Percentiles rank a stretch among this genome's conserved stretches.
Conservation (phyloP, 2,888 invertebrate species). For the Axea sp. region DNA sequence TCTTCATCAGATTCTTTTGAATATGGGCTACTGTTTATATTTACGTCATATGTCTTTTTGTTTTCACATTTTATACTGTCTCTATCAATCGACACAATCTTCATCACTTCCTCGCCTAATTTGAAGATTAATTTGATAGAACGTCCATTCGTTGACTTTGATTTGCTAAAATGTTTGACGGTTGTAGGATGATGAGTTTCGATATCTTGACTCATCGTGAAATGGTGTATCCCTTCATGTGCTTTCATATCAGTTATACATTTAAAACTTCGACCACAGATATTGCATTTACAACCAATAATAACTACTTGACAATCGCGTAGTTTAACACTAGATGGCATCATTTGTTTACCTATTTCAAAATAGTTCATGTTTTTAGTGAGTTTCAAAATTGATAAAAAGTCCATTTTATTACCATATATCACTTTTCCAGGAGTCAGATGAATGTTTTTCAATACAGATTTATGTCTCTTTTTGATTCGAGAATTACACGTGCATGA, state of each 20-base stretch:
- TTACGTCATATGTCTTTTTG: background rate
- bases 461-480: too few relatives aligned
- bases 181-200: too few relatives aligned
- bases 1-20: background rate
- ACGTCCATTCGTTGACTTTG: background rate
- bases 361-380: background rate
- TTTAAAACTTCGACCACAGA: conserved; percentile 19
- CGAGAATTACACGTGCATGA: too few relatives aligned
- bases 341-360: background rate
- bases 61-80: background rate
- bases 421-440: too few relatives aligned
- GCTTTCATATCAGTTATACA: conserved; percentile 7
- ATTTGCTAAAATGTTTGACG: too few relatives aligned
- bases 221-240: conserved; percentile 11
- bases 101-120: background rate
- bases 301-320: conserved; percentile 13
- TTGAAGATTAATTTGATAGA: background rate
- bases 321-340: background rate
- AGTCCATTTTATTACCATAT: background rate
- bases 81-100: background rate
- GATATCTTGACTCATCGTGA: background rate
- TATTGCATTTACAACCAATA: conserved; percentile 21
- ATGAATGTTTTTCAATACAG: too few relatives aligned
- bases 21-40: too few relatives aligned
- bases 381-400: conserved; percentile 3